Conservation (phyloP, 2,113 vertebrate species). For the Phalacrocorax pelagicus region DNA sequence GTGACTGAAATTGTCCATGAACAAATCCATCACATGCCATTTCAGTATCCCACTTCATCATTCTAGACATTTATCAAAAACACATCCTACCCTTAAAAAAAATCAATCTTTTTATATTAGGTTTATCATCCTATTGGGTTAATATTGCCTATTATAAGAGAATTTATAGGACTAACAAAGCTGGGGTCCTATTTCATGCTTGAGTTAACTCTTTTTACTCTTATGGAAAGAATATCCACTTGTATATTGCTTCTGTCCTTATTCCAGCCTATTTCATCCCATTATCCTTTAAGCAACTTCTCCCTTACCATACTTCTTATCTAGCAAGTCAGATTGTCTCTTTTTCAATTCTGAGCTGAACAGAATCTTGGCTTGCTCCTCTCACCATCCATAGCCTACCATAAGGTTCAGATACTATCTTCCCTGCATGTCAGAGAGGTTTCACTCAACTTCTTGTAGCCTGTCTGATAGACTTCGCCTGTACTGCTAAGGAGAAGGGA, state of each 20-base stretch:
- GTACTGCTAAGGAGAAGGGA: neutral
- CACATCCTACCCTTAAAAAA: neutral
- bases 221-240: neutral
- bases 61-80: neutral
- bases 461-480: neutral
- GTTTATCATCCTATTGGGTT: neutral
- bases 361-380: neutral
- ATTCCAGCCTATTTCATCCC: neutral
- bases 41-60: neutral
- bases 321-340: neutral
- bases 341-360: neutral
- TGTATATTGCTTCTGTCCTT: neutral
- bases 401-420: neutral
- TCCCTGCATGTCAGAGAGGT: neutral
- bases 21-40: neutral
- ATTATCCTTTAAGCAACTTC: neutral
- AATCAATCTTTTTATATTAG: rapidly evolving
- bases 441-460: neutral
- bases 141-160: neutral
- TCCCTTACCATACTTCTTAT: neutral
- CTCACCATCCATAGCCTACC: neutral
- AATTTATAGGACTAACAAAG: neutral
- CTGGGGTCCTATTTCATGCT: neutral
- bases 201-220: neutral
- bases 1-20: neutral